These are phyloP conservation scores for Cyclura pinguis DNA, from an alignment of 2,797 vertebrate genomes.

Conservation along the genomic window DNA sequence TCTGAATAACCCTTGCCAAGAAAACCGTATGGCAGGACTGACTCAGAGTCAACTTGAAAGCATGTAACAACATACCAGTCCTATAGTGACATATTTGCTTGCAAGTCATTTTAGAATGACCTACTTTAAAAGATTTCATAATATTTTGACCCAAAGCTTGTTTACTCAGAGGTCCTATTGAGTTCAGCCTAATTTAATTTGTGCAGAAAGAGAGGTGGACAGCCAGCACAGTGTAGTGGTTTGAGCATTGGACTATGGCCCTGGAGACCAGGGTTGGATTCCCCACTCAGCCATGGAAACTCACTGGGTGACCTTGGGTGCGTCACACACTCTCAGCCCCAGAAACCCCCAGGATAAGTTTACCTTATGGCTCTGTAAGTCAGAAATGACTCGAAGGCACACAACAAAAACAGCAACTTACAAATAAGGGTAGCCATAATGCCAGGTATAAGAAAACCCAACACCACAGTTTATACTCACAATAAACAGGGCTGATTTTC, in stretches of 20 bases:
- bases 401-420: not conserved
- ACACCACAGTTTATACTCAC: not conserved
- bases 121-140: constrained; percentile 2
- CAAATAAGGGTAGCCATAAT: not conserved
- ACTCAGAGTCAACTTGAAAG: not conserved
- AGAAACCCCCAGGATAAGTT: too few relatives aligned
- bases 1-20: not conserved
- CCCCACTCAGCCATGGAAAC: too few relatives aligned
- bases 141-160: not conserved
- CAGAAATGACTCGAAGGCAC: too few relatives aligned
- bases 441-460: not conserved
- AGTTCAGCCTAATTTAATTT: not conserved
- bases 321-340: too few relatives aligned
- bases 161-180: not conserved
- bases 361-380: too few relatives aligned
- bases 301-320: too few relatives aligned
- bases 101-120: not conserved
- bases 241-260: too few relatives aligned
- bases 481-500: not conserved
- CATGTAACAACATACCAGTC: not conserved
- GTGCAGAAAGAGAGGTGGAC: not conserved
- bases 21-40: not conserved
- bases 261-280: too few relatives aligned
- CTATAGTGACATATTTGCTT: not conserved
- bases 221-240: too few relatives aligned